Evolutionary conservation across 2,113 vertebrate genomes (phyloP).

Genomic region (Datnioides undecimradiatus): DNA sequence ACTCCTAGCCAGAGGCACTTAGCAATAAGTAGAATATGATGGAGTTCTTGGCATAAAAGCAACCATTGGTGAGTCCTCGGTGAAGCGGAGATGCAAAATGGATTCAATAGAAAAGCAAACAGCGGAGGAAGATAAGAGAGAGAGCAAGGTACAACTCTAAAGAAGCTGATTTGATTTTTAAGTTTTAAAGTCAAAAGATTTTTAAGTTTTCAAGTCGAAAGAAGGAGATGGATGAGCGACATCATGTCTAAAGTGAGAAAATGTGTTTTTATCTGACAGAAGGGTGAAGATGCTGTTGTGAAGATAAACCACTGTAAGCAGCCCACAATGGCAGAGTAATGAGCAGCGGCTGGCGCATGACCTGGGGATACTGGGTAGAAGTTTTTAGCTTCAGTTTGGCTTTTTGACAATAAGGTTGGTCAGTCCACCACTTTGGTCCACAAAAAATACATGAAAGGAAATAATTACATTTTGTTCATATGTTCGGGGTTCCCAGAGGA

Average conservation of each 20-base stretch:
- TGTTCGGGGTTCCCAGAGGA: background rate
- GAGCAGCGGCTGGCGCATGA: background rate
- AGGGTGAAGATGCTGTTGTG: no score
- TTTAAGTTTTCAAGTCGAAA: background rate
- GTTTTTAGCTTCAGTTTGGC: no score
- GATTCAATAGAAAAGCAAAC: background rate
- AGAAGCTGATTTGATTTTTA: background rate
- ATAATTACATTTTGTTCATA: background rate
- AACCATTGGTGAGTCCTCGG: background rate
- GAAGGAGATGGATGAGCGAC: background rate
- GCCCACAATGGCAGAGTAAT: background rate
- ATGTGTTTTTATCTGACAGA: no score
- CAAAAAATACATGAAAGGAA: no score
- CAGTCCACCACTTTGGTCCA: no score
- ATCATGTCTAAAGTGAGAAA: background rate
- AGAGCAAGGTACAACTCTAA: background rate
- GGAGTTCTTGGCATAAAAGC: background rate
- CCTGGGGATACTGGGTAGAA: background rate
- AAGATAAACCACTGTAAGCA: background rate
- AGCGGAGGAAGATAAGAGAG: background rate
- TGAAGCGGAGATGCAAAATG: background rate
- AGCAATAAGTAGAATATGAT: background rate
- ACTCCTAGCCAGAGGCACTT: conserved; percentile 12
- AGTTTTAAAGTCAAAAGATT: background rate
- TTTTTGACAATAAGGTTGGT: no score